Percentiles rank a stretch among this genome's conserved stretches.
Evolutionary conservation across 2,888 invertebrate genomes (phyloP).

Genomic region (Acanthosepion esculentum): DNA sequence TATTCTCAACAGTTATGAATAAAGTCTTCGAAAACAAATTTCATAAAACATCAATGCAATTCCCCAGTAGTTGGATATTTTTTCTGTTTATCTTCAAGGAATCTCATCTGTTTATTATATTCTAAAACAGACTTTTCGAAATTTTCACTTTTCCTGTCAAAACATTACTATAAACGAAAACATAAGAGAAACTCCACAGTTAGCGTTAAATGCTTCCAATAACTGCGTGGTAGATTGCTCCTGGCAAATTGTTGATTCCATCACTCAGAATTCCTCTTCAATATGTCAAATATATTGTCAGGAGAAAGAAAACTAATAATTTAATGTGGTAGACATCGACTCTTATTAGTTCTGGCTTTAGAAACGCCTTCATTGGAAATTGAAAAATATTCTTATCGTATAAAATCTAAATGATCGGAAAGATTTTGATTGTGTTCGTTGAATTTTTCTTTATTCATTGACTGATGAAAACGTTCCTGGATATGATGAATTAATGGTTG

Average conservation of each 20-base stretch:
- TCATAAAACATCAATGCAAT: no score
- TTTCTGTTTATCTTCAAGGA: neutral
- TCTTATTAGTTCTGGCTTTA: neutral
- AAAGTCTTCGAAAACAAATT: no score
- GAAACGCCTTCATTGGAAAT: neutral
- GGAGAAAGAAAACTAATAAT: neutral
- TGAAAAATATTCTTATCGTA: neutral
- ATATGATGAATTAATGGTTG: neutral
- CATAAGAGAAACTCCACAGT: neutral
- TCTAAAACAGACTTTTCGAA: neutral
- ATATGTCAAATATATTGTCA: neutral
- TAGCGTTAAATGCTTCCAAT: neutral
- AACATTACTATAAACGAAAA: neutral
- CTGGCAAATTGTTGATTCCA: neutral
- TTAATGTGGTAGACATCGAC: neutral
- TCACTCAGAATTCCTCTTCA: neutral
- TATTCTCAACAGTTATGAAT: no score
- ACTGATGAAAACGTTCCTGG: no score
- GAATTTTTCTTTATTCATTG: neutral
- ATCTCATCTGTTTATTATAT: neutral
- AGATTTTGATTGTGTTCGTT: neutral
- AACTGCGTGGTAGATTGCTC: neutral
- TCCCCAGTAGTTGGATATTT: neutral
- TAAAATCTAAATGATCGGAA: neutral
- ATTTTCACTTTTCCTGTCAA: neutral